These are phyloP conservation scores for Andrena haemorrhoa DNA, from an alignment of 2,888 invertebrate species.

Conservation along the genomic window DNA sequence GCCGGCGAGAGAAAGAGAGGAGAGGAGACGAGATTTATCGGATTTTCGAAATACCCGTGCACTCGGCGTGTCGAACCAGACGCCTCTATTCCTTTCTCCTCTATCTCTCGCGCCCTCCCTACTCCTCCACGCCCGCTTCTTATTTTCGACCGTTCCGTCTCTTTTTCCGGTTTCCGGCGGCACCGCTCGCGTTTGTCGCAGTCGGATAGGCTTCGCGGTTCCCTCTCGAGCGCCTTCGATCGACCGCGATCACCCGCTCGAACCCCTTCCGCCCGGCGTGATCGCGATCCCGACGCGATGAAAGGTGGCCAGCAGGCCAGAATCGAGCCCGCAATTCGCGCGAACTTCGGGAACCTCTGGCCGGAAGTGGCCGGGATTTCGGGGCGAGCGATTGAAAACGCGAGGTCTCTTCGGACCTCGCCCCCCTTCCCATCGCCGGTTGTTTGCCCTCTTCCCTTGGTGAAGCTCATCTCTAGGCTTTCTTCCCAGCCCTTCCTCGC, in stretches of 20 bases:
- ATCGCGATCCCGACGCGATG: constrained; percentile 22
- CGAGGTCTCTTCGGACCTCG: constrained; percentile 10
- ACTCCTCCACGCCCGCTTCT: constrained; percentile 1
- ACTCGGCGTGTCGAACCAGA: constrained; percentile 72
- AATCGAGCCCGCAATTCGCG: constrained; percentile 37
- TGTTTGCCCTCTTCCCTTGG: constrained; percentile 51
- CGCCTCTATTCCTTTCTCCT: constrained; percentile 66
- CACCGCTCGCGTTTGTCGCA: constrained; percentile 24
- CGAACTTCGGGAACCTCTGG: constrained; percentile 18
- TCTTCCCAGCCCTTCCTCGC: constrained; percentile 38
- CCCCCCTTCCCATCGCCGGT: constrained; percentile 4
- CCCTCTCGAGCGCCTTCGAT: constrained; percentile 10
- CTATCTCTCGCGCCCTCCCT: constrained; percentile 22
- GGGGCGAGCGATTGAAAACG: constrained; percentile 54
- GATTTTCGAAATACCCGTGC: constrained; percentile 74
- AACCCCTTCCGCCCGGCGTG: constrained; percentile 8
- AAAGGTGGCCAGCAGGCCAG: constrained; percentile 4
- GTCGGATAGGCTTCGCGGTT: constrained; percentile 26
- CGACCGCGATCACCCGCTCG: neutral
- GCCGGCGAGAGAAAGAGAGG: constrained; percentile 18
- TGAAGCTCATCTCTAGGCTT: constrained; percentile 46
- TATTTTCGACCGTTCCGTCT: constrained; percentile 39
- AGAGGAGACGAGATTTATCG: constrained; percentile 71
- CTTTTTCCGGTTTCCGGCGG: constrained; percentile 37
- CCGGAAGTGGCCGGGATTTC: constrained; percentile 53